These are phyloP conservation scores for Creontiades dilutus DNA, from an alignment of 2,888 invertebrate genomes.

Conservation along the genomic window DNA sequence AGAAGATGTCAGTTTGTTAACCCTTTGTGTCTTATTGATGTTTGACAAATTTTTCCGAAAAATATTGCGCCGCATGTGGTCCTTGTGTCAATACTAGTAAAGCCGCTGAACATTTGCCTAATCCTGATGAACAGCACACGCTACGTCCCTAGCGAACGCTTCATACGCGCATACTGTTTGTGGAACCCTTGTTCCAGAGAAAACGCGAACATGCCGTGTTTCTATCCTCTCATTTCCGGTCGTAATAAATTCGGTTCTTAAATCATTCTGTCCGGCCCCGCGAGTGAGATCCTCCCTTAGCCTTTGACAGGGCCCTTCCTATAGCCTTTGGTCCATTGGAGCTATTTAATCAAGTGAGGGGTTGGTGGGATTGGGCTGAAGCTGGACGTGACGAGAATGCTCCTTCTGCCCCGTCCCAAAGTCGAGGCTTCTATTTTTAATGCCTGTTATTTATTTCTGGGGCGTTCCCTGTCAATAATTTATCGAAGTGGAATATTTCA, in stretches of 20 bases:
- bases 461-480: conserved; percentile 16
- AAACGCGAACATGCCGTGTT: background rate
- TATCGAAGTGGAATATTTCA: background rate
- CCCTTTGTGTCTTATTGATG: too few relatives aligned
- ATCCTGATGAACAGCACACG: background rate
- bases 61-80: too few relatives aligned
- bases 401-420: background rate
- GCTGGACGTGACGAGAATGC: conserved; percentile 23
- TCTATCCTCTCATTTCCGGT: background rate
- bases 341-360: conserved; percentile 31
- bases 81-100: too few relatives aligned
- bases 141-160: background rate
- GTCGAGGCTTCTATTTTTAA: background rate
- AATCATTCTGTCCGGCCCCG: background rate
- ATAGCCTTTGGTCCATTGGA: background rate
- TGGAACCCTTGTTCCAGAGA: background rate
- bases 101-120: background rate
- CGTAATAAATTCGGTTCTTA: background rate
- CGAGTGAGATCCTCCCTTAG: background rate
- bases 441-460: conserved; percentile 15
- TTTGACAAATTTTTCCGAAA: too few relatives aligned
- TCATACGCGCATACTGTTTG: background rate
- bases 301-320: conserved; percentile 18
- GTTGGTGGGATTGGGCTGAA: background rate
- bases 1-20: too few relatives aligned